Evolutionary conservation across 2,113 vertebrate species (phyloP), one percentile per base, ranked within the genome.

Genomic region (Trematocara variabile): DNA sequence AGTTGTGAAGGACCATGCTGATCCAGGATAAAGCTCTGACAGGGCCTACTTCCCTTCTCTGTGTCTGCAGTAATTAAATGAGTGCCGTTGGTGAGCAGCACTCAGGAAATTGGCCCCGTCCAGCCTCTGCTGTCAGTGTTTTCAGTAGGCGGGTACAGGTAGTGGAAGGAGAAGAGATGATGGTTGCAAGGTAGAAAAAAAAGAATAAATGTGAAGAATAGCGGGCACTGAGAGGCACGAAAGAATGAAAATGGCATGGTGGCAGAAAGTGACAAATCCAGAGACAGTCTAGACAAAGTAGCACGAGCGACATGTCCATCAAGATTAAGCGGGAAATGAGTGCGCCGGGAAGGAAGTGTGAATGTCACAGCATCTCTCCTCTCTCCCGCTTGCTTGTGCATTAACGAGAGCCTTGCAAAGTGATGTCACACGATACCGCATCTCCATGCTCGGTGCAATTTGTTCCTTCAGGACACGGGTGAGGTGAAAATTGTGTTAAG

Each of bases 31-130:
- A 86, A 80, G 89, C 88, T 89, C 53, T 91, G 89, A 87, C 93
- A 82, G 87, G 81, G 87, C 73, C 52, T 68, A 33, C 87, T 83
- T 90, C 89, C 88, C 80, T 52, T 77, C 60, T 81, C 82, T 79
- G 79, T 92, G 88, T 85, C 93, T 87, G 88, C 88, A 88, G 86
- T 94, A 91, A 94, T 94, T 93, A 94, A 94, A 92, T 89, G 86
- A 92, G 86, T 81, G 85, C 78, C 79, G 63, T 58, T 22, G 81
- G 84, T 91, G 89, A 86, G 93, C 92, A 92, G 91, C 92, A 93
- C 91, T 84, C 90, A 93, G 93, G 92, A 93, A 87, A 91, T 83
- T 91, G 93, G 91, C 86, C 90, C 80, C 50, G 73, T 54, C 46
- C 85, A 87, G 88, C 79, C 80, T 83, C 20, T 46, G 77, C 56